Base-by-base conservation (phyloP, 2,888 invertebrate genomes). In the Lepas anatifera region DNA sequence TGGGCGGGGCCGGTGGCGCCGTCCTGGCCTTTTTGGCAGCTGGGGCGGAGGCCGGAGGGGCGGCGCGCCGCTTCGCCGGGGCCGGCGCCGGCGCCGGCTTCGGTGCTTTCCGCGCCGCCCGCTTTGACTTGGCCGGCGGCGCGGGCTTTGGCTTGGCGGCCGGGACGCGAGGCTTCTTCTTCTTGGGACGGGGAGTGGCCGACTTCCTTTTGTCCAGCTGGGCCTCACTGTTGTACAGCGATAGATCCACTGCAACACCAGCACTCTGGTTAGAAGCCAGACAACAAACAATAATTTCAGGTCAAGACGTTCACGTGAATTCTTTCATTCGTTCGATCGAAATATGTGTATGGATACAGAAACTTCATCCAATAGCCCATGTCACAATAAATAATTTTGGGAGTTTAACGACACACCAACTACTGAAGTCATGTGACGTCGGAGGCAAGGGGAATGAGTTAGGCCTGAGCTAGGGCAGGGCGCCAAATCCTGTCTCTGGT, bases 161-260 rank as follows among this genome's bases (percentile, higher is more conserved):
- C n/a, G n/a, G n/a, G n/a, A n/a, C n/a, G n/a, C n/a, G n/a, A n/a
- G n/a, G n/a, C n/a, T n/a, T n/a, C 10, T 1, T 13, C 39, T 37
- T 41, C 3, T 18, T 29, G 13, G 37, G 37, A 3, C 18, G 25
- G 13, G 37, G 39, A 16, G 25, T 13, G 66, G 25, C 39, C 25
- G 13, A 18, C 41, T 67, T 71, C 39, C 70, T 71, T 37, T 69
- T 39, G 41, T 88, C 87, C 73, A 91, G 80, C 80, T 91, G 91
- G 71, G 90, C 88, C 81, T 91, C 91, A 78, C 90, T 89, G 78
- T 87, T 89, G 81, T 88, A 91, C 68, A 92, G 82, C 22, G 91
- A 91, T 67, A 92, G 83, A 79, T 92, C 92, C 84, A 92, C 91
- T 91, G 81, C 68, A 82, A 80, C 71, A 71, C 74, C 75, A 76